Conservation (phyloP, 2,113 vertebrate genomes). For the Gracilinanus agilis region DNA sequence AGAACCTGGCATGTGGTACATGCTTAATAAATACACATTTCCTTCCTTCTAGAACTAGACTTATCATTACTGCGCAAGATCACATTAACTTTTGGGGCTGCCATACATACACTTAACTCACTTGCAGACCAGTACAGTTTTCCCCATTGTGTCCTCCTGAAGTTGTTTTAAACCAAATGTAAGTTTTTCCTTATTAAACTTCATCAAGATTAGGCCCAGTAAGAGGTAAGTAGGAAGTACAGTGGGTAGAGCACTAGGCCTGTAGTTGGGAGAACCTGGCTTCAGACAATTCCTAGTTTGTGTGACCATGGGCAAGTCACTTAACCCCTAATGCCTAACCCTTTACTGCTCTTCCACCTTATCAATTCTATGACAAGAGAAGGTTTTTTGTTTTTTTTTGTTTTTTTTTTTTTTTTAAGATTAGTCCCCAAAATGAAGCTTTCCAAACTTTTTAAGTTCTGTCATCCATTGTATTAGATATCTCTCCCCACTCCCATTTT, state of each 20-base stretch:
- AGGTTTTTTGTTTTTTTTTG: too few species aligned
- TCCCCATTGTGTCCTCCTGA: neutral
- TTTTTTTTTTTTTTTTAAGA: neutral
- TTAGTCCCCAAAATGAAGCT: neutral
- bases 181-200: neutral
- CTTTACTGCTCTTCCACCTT: too few species aligned
- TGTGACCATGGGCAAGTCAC: too few species aligned
- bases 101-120: neutral
- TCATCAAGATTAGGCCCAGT: neutral
- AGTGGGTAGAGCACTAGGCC: too few species aligned
- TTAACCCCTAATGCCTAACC: too few species aligned
- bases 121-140: neutral
- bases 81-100: neutral
- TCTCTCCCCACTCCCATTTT: neutral
- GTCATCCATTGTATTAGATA: neutral
- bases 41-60: neutral
- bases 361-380: too few species aligned
- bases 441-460: neutral
- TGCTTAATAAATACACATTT: neutral
- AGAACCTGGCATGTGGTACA: neutral
- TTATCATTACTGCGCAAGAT: neutral
- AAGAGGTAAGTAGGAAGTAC: too few species aligned
- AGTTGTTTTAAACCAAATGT: neutral
- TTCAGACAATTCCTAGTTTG: too few species aligned
- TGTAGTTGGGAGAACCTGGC: too few species aligned